Base-by-base conservation (phyloP, 1,140 invertebrate genomes). In the Trigoniulus corallinus region DNA sequence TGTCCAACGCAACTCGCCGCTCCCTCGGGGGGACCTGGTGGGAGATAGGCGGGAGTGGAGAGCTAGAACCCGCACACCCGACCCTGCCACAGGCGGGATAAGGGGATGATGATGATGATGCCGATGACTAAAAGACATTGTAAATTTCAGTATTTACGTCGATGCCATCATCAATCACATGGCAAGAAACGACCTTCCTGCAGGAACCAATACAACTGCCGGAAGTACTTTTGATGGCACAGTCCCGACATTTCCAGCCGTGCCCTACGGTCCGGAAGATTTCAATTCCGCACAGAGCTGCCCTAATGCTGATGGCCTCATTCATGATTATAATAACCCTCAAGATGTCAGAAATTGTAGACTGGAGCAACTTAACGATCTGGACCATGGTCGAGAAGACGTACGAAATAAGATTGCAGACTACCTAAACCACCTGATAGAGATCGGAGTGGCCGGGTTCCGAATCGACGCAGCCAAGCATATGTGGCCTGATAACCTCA, bases 151-250 rank as follows among this genome's bases (percentile, higher is more conserved):
- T 53, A 83, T 93, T 54, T 89, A 85, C 59, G 83, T 84, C 0
- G 88, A 94, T 64, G 73, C 78, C 0, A 75, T 93, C 1, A 68
- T 91, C 27, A 93, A 94, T 61, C 88, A 94, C 64, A 93, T 93
- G 88, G 77, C 79, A 7, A n/a, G n/a, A n/a, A 81, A 76, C 18
- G 66, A 60, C 74, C 39, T 56, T 61, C 23, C 52, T 52, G 7
- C 60, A 22, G 73, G 74, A 15, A 62, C 65, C 2, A 54, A 56
- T 1, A 81, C 80, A 3, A 78, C 62, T 0, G 80, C 77, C 24
- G 80, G 79, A 10, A 73, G 74, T n/a, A 63, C 57, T 46, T 72
- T 72, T 53, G 65, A 72, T 34, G 48, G 58, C 1, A 46, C 37
- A 3, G 34, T 29, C 1, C 53, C 52, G 20, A 51, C 57, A 22